Evolutionary conservation across 2,888 invertebrate genomes (phyloP).

Genomic region (Agrochola circellaris): DNA sequence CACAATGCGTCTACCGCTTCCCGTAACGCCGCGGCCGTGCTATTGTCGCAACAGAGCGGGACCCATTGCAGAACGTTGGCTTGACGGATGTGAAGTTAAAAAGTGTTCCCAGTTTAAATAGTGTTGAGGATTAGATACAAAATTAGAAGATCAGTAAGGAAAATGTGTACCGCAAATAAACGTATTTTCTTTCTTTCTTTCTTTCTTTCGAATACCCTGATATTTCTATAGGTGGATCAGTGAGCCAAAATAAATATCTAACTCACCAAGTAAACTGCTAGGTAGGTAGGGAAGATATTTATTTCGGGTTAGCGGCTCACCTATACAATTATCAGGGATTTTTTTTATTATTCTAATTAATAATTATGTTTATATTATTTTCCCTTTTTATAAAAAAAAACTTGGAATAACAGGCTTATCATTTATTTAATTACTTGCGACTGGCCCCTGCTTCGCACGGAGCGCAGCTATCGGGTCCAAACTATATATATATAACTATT

Average conservation of each 20-base stretch:
- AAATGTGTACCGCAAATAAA: too few relatives aligned
- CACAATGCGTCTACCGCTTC: constrained; percentile 57
- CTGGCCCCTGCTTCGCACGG: too few relatives aligned
- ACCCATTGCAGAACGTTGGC: constrained; percentile 7
- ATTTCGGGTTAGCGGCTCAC: not conserved
- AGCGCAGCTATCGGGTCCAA: too few relatives aligned
- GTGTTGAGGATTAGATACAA: not conserved
- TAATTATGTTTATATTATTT: too few relatives aligned
- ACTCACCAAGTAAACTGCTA: not conserved
- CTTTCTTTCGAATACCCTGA: too few relatives aligned
- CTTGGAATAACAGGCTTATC: too few relatives aligned
- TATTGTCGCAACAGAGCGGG: constrained; percentile 42
- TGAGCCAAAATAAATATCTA: not conserved
- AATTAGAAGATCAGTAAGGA: not conserved
- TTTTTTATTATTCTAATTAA: not conserved
- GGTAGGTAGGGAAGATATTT: not conserved
- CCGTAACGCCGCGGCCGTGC: constrained; percentile 25
- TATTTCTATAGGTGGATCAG: not conserved
- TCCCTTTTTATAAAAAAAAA: too few relatives aligned
- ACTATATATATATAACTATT: too few relatives aligned
- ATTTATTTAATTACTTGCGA: too few relatives aligned
- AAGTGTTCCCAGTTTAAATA: not conserved
- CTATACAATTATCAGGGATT: too few relatives aligned
- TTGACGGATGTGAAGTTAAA: constrained; percentile 16
- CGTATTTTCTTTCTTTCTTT: too few relatives aligned